These are phyloP conservation scores for Falco novaeseelandiae DNA, from an alignment of 2,797 vertebrate genomes.

Conservation along the genomic window DNA sequence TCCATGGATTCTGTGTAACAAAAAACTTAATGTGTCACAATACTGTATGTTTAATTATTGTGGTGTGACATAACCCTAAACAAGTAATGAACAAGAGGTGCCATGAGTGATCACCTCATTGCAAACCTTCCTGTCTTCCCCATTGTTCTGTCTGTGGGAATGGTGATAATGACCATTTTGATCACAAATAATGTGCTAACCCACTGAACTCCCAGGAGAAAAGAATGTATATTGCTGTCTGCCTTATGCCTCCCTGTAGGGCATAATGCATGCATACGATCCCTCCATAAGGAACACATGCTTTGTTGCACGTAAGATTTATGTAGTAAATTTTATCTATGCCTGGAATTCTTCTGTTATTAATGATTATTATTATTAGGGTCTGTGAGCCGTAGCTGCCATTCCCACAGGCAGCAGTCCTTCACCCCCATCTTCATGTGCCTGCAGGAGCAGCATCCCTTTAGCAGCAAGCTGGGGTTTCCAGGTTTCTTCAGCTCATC, in stretches of 20 bases:
- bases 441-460: background rate
- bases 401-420: background rate
- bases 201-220: background rate
- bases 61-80: background rate
- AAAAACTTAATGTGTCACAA: background rate
- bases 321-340: background rate
- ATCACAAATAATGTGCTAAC: background rate
- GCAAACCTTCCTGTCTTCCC: background rate
- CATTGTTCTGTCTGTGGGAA: background rate
- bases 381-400: background rate
- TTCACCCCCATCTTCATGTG: background rate
- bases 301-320: background rate
- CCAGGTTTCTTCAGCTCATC: background rate
- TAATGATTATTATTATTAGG: background rate
- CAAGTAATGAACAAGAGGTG: background rate
- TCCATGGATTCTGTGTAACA: background rate
- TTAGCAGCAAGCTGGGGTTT: background rate
- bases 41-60: background rate
- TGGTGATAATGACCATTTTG: background rate
- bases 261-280: background rate
- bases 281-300: background rate
- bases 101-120: rapidly evolving
- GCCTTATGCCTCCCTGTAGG: background rate
- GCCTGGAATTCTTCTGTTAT: background rate
- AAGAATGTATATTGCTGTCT: background rate